Conservation (phyloP, 92 coral and sea anemone genomes). For the Epizoanthus fatuus region DNA sequence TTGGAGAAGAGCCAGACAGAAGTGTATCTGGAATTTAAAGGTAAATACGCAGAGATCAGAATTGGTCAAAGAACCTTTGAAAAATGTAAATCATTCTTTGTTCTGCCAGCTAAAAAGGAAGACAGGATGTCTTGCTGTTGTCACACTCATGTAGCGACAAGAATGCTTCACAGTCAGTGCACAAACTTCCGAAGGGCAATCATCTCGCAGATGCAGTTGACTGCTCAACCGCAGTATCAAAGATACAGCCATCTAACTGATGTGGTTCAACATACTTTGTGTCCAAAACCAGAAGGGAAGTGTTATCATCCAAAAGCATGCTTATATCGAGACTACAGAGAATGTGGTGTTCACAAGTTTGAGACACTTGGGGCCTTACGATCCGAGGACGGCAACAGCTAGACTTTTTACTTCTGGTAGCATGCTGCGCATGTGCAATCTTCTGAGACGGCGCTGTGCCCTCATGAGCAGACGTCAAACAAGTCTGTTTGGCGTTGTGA, state of each 20-base stretch:
- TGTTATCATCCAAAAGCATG: conserved; percentile 9
- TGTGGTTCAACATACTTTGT: conserved; percentile 28
- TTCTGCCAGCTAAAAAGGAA: conserved; percentile 34
- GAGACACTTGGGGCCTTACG: neutral
- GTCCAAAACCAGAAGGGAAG: conserved; percentile 17
- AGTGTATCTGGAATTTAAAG: conserved; percentile 33
- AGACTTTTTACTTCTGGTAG: no score
- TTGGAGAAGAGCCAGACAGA: conserved; percentile 61
- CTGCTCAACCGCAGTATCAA: neutral
- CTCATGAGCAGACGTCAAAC: no score
- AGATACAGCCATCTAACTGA: conserved; percentile 28
- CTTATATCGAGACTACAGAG: conserved; percentile 14
- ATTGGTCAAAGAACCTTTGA: conserved; percentile 71
- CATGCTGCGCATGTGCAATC: no score
- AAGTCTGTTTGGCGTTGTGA: no score
- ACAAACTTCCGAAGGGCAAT: conserved; percentile 58
- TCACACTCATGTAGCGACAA: conserved; percentile 61
- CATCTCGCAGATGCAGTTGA: neutral
- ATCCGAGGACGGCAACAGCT: no score
- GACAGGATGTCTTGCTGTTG: conserved; percentile 41
- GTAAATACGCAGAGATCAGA: conserved; percentile 46
- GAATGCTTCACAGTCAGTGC: conserved; percentile 47
- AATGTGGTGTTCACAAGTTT: conserved; percentile 11
- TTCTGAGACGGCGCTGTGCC: no score
- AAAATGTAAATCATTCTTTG: conserved; percentile 70